A percentile compares a stretch with the other conserved stretches of the same genome.
Conservation (phyloP, 2,888 invertebrate species). For the Petrolisthes cinctipes region DNA sequence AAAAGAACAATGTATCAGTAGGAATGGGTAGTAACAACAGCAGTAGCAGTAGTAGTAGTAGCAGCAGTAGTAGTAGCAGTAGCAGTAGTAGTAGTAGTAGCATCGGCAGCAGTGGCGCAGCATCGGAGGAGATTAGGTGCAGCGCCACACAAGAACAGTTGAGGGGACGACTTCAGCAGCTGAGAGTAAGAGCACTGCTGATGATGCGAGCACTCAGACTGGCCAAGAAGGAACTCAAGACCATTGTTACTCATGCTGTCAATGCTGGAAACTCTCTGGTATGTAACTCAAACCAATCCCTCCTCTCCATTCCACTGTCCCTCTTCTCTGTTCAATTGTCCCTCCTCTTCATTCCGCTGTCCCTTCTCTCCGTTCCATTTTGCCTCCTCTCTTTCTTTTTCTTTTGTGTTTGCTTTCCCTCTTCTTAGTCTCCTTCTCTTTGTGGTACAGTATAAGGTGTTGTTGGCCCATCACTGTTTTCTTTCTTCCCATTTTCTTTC, state of each 20-base stretch:
- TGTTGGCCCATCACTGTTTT: too few species aligned
- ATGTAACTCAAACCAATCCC: neutral
- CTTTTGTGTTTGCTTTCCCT: neutral
- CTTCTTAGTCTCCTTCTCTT: neutral
- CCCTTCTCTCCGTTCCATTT: neutral
- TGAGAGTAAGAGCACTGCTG: constrained; percentile 60
- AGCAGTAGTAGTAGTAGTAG: constrained; percentile 47
- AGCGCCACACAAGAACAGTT: constrained; percentile 62
- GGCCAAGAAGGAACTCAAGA: constrained; percentile 64
- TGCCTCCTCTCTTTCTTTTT: neutral
- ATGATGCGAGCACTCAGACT: constrained; percentile 51
- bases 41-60: constrained; percentile 66
- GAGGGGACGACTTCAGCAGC: constrained; percentile 59
- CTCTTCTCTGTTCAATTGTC: neutral
- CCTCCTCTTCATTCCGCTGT: neutral
- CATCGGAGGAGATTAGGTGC: constrained; percentile 52
- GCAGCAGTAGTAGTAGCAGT: constrained; percentile 42
- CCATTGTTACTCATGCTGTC: constrained; percentile 58
- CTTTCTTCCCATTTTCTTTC: neutral
- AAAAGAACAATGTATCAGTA: constrained; percentile 44
- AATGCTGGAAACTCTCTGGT: constrained; percentile 62
- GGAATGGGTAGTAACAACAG: constrained; percentile 62
- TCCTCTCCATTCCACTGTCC: neutral
- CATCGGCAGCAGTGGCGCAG: constrained; percentile 29
- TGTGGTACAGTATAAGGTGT: neutral